These are phyloP conservation scores for Thysanoteuthis rhombus DNA, from an alignment of 2,888 invertebrate species.

Conservation along the genomic window DNA sequence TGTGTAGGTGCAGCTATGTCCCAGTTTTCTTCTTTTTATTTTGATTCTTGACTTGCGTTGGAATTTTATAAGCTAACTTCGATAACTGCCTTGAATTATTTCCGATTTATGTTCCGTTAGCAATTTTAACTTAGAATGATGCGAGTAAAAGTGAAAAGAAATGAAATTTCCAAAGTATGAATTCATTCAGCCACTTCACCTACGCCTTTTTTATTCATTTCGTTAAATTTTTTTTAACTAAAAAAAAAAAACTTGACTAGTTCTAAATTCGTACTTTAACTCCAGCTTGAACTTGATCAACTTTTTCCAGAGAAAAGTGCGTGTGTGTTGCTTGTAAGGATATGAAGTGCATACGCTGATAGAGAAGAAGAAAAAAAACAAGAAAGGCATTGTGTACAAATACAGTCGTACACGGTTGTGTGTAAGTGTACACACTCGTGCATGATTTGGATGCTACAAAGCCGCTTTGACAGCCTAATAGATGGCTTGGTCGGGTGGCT, in stretches of 20 bases:
- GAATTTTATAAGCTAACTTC: background rate
- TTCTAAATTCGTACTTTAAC: background rate
- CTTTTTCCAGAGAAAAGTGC: too few relatives aligned
- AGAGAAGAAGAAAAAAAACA: too few relatives aligned
- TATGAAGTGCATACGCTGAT: too few relatives aligned
- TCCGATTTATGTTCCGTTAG: too few relatives aligned
- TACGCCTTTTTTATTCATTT: background rate
- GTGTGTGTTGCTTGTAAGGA: too few relatives aligned
- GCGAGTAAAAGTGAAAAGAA: too few relatives aligned
- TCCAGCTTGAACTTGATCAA: background rate
- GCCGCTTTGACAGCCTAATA: background rate
- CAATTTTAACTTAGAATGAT: too few relatives aligned
- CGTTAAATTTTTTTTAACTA: background rate
- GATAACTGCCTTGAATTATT: background rate
- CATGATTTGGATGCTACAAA: background rate
- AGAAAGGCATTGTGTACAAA: background rate
- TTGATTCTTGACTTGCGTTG: background rate
- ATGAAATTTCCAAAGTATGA: too few relatives aligned
- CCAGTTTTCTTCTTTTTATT: background rate
- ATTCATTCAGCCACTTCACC: too few relatives aligned
- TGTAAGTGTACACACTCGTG: background rate
- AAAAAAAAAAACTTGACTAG: too few relatives aligned
- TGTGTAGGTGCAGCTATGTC: background rate
- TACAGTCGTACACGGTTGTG: background rate
- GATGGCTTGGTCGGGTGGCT: background rate